Conservation (phyloP, 2,113 vertebrate genomes). For the Montifringilla adamsi region DNA sequence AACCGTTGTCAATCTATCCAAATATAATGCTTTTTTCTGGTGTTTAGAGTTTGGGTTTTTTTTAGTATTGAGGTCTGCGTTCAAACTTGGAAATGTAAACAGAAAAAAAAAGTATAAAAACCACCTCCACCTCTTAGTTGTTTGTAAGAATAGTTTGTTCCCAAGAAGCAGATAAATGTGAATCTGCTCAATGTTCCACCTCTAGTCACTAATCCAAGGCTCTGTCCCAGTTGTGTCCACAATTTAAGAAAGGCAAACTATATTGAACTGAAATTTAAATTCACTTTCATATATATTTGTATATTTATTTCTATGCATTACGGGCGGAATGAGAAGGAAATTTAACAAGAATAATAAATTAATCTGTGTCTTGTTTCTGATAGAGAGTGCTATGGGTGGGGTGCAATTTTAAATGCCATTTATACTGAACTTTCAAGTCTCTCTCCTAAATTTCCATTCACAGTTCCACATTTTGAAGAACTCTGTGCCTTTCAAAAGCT, state of each 20-base stretch:
- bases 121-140: fast-evolving
- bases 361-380: background rate
- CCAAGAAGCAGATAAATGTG: background rate
- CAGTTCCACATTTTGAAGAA: background rate
- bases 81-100: background rate
- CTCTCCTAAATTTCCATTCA: background rate
- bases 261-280: background rate
- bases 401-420: background rate
- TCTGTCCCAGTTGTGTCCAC: background rate
- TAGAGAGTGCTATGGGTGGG: background rate
- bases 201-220: background rate
- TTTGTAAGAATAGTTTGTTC: background rate
- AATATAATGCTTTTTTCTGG: background rate
- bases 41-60: background rate
- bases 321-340: background rate
- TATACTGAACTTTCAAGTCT: background rate
- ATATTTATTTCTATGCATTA: background rate
- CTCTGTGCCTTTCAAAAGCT: background rate
- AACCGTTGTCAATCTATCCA: background rate
- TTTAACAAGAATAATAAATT: background rate
- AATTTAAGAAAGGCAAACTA: background rate
- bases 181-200: background rate
- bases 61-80: background rate
- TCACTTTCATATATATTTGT: background rate
- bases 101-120: background rate